Evolutionary conservation across 1,140 invertebrate species (phyloP).

Genomic region (Drosophila melanogaster): DNA sequence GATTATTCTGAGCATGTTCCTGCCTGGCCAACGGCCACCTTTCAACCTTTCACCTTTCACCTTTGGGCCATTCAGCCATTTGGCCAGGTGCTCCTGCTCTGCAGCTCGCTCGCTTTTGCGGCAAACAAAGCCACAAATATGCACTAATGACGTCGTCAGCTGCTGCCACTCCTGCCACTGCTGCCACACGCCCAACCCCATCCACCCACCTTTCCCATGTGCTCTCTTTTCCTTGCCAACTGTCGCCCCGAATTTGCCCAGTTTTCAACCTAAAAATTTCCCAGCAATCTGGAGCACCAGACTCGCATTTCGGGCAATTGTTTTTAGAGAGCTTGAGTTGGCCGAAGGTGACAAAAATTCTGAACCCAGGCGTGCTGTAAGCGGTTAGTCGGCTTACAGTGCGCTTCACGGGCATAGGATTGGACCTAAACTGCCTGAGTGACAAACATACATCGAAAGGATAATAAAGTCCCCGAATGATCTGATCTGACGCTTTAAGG

Average conservation of each 20-base stretch:
- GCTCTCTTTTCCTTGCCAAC: background rate
- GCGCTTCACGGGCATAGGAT: constrained; percentile 7
- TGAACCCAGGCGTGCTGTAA: constrained; percentile 27
- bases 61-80: constrained; percentile 19
- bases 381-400: constrained; percentile 15
- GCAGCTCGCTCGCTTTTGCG: constrained; percentile 66
- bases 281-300: constrained; percentile 21
- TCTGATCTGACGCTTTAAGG: background rate
- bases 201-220: background rate
- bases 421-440: background rate
- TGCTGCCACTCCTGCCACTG: constrained; percentile 15
- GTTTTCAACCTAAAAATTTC: constrained; percentile 5
- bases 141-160: constrained; percentile 81
- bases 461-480: background rate
- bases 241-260: background rate
- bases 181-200: background rate
- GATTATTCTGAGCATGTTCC: constrained; percentile 81
- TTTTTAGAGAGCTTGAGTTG: constrained; percentile 29
- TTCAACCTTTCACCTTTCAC: constrained; percentile 37
- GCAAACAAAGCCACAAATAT: constrained; percentile 84
- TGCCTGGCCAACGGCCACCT: constrained; percentile 46
- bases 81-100: constrained; percentile 11
- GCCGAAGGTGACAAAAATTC: constrained; percentile 46
- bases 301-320: constrained; percentile 39
- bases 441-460: background rate